phyloP scores from a whole-genome alignment of 2,888 invertebrate genomes.

The Miltochrista miniata region DNA sequence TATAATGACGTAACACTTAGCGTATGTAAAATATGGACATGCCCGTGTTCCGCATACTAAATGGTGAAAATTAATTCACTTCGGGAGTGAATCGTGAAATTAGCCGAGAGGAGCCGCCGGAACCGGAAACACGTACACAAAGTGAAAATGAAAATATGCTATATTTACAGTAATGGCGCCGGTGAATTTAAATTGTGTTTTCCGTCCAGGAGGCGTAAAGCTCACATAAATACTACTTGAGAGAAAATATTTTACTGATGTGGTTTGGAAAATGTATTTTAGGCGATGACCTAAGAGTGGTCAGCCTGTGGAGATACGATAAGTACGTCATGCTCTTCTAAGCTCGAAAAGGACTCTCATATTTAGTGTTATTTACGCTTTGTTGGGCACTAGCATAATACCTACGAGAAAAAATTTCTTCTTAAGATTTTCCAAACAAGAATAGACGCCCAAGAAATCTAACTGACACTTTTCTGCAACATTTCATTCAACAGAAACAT shows the following conservation, averaged over 20 bases:
- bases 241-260: not conserved
- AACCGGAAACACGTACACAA: slow-evolving; percentile 22
- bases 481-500: too few relatives aligned
- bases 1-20: slow-evolving; percentile 31
- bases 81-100: slow-evolving; percentile 30
- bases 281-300: not conserved
- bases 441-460: too few relatives aligned
- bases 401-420: too few relatives aligned
- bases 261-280: not conserved
- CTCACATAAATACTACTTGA: not conserved
- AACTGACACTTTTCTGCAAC: too few relatives aligned
- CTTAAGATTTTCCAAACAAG: too few relatives aligned
- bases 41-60: slow-evolving; percentile 27
- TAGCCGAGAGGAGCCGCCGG: slow-evolving; percentile 19
- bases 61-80: slow-evolving; percentile 35
- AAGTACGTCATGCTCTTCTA: too few relatives aligned
- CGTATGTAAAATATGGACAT: slow-evolving; percentile 20
- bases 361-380: too few relatives aligned
- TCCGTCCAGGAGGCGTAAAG: not conserved
- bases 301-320: not conserved
- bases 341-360: too few relatives aligned
- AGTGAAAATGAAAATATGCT: slow-evolving; percentile 26
- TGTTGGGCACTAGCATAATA: too few relatives aligned
- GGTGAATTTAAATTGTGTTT: slow-evolving; percentile 3
- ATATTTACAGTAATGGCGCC: slow-evolving; percentile 12